A percentile compares a stretch with the other conserved stretches of the same genome.
These are phyloP conservation scores for Netelia inedita DNA, from an alignment of 2,888 invertebrate genomes.

Conservation along the genomic window DNA sequence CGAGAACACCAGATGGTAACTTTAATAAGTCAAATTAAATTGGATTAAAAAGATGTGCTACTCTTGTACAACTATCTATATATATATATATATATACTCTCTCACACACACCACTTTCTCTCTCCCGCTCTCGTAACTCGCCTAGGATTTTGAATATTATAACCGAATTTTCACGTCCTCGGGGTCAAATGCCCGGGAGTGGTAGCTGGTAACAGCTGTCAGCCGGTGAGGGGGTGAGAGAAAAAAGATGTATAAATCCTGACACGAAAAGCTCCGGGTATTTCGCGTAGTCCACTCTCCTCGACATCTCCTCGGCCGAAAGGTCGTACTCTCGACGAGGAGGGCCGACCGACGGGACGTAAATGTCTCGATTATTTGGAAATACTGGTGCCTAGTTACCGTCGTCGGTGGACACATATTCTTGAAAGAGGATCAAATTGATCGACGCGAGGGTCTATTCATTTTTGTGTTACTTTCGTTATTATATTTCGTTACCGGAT, in stretches of 20 bases:
- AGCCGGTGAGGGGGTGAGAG: conserved; percentile 33
- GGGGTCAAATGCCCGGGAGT: conserved; percentile 29
- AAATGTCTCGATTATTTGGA: conserved; percentile 2
- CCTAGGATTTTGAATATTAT: conserved; percentile 75
- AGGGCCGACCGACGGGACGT: not conserved
- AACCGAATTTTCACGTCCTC: conserved; percentile 72
- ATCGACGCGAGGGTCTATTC: no score
- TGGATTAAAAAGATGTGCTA: conserved; percentile 72
- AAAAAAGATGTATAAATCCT: conserved; percentile 1
- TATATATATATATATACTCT: no score
- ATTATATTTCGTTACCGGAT: no score
- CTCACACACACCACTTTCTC: not conserved
- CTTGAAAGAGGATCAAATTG: not conserved
- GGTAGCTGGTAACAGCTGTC: conserved; percentile 48
- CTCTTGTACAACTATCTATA: not conserved
- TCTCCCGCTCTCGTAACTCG: not conserved
- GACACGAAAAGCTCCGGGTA: not conserved
- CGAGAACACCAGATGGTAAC: conserved; percentile 76
- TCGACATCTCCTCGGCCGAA: no score
- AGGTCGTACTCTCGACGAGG: not conserved
- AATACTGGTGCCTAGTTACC: not conserved
- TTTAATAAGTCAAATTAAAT: conserved; percentile 82
- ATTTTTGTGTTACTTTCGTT: no score
- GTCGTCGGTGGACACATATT: not conserved
- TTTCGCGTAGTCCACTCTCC: not conserved